These are phyloP conservation scores for Arizona elegans DNA, from an alignment of 2,113 vertebrate species.

Conservation along the genomic window DNA sequence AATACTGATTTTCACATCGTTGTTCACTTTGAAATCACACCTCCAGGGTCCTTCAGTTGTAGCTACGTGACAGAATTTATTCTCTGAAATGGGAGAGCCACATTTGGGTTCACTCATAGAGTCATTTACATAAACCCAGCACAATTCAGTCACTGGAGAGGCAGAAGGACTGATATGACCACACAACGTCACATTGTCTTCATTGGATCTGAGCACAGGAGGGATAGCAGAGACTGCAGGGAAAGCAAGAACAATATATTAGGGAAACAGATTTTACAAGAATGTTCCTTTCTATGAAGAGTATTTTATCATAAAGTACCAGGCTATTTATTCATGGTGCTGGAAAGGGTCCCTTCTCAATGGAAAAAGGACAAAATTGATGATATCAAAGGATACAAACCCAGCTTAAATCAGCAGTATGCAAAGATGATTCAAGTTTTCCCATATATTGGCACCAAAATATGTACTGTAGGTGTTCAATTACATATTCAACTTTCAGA, in stretches of 20 bases:
- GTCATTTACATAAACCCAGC: constrained; percentile 41
- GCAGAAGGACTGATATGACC: constrained; percentile 36
- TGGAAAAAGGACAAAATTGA: neutral
- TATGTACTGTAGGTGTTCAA: neutral
- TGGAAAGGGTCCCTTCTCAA: neutral
- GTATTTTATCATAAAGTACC: neutral
- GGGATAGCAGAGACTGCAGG: constrained; percentile 49
- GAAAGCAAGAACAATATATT: constrained; percentile 7
- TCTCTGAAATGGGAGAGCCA: neutral
- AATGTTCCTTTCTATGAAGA: neutral
- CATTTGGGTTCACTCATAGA: neutral
- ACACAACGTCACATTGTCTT: constrained; percentile 20
- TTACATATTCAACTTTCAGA: neutral
- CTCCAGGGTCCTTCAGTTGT: constrained; percentile 46
- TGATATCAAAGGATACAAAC: neutral
- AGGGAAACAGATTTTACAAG: neutral
- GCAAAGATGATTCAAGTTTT: neutral
- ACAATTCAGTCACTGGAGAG: neutral
- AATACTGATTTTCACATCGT: constrained; percentile 39
- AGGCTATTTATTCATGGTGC: neutral
- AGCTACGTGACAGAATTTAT: neutral
- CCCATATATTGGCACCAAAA: neutral
- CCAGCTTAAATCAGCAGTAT: neutral
- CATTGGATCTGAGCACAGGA: constrained; percentile 3
- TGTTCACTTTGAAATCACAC: constrained; percentile 47